Base-by-base conservation (phyloP, 2,113 vertebrate species). In the Potamarius usumacintae region DNA sequence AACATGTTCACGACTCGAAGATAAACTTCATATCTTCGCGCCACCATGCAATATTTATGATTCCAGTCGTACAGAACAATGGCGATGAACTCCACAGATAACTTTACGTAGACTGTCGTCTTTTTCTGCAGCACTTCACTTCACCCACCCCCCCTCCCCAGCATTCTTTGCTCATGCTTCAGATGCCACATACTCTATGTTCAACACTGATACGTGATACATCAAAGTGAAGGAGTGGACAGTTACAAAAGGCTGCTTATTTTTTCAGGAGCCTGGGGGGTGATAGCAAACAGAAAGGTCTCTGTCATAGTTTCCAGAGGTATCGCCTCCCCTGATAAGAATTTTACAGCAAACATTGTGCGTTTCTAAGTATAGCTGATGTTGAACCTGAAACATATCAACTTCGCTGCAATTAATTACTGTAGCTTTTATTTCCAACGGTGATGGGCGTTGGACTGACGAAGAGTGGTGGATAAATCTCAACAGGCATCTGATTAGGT, bases 271-370 rank as follows among this genome's bases (percentile, higher is more conserved):
- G 85, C 52, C 12, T 48, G 60, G 42, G 84, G 42, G 79, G 20
- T 76, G 89, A 88, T 90, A 90, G 25, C 85, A 84, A 72, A 76
- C 48, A 81, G 76, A 90, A 86, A 84, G 52, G 85, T 20, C 57
- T 76, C 55, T 25, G 65, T 90, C 87, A 82, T 34, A 80, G 76
- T 90, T 86, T 90, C 85, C 89, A 27, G 27, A 34, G 57, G 20
- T 22, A 69, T 58, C 57, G 5, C 67, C 58, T 77, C 34, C 20
- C 52, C 58, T 88, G 87, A 88, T 90, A 88, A 86, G 74, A 69
- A 82, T 86, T 71, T 65, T 83, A 55, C 53, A 42, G 52, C 60
- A 88, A 84, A 87, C 80, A 55, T 22, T 60, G 57, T 34, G 27
- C 6, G 10, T 11, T 83, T 65, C 72, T 88, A 90, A 88, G 30